These are phyloP conservation scores for Macroglossus sobrinus DNA, from an alignment of 2,113 vertebrate species.

Conservation along the genomic window DNA sequence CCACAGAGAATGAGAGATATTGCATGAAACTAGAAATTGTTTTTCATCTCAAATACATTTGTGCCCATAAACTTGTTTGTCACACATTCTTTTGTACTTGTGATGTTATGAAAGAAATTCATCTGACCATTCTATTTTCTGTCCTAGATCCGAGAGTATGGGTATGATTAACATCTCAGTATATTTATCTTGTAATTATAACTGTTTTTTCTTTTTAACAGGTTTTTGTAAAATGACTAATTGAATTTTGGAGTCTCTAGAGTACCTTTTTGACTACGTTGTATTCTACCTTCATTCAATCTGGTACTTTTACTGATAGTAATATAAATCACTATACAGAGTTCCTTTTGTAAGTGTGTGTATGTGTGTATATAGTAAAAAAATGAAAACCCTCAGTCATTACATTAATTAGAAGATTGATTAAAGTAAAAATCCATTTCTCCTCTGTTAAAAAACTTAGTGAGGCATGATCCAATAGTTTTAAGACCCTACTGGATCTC, in stretches of 20 bases:
- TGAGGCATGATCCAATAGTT: background rate
- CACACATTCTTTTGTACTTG: background rate
- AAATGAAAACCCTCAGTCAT: background rate
- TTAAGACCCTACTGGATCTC: background rate
- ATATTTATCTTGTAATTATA: slow-evolving; percentile 40
- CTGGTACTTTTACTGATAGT: background rate
- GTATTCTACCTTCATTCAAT: background rate
- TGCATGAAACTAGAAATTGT: background rate
- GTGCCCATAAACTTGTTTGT: background rate
- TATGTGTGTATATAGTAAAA: background rate
- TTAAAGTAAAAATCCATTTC: background rate
- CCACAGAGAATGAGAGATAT: background rate
- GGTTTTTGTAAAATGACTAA: slow-evolving; percentile 46
- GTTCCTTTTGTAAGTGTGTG: background rate
- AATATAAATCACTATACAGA: background rate
- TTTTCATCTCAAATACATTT: background rate
- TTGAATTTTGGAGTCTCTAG: slow-evolving; percentile 50
- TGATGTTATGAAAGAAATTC: background rate
- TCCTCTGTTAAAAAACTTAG: background rate
- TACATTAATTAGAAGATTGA: background rate
- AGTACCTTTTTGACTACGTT: background rate
- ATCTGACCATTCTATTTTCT: background rate
- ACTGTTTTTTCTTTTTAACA: slow-evolving; percentile 32
- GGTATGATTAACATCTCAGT: background rate
- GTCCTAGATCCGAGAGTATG: background rate